A percentile compares a stretch with the other conserved stretches of the same genome.
phyloP scores from a whole-genome alignment of 1,140 invertebrate genomes.

The Mesaphorura yosii region DNA sequence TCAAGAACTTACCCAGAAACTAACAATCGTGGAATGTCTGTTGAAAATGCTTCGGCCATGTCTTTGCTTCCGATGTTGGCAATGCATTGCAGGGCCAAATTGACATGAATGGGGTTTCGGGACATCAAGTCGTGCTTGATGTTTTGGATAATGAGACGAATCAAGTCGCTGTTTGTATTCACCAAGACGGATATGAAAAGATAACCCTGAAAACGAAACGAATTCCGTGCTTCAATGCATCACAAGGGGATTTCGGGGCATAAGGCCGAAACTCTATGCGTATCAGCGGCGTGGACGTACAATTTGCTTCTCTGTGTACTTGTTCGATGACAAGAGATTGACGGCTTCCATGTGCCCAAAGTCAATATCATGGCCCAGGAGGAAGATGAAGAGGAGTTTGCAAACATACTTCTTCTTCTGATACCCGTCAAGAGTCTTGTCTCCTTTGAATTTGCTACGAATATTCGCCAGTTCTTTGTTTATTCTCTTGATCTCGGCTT shows the following conservation, averaged over 20 bases:
- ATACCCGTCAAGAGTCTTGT: conserved; percentile 99
- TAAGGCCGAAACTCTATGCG: too few species aligned
- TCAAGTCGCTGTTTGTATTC: conserved; percentile 97
- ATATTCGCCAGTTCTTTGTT: conserved; percentile 99
- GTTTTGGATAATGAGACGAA: conserved; percentile 97
- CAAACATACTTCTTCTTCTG: conserved; percentile 99
- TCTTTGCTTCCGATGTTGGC: conserved; percentile 99
- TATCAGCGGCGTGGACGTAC: too few species aligned
- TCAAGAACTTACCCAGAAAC: conserved; percentile 73
- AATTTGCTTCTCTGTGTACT: conserved; percentile 99
- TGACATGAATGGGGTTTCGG: conserved; percentile 95
- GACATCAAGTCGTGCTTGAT: conserved; percentile 98
- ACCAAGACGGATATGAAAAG: conserved; percentile 98
- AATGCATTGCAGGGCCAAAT: conserved; percentile 98
- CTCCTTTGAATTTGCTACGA: conserved; percentile 98
- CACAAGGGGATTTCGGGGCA: too few species aligned
- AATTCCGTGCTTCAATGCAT: too few species aligned
- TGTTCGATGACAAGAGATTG: conserved; percentile 98
- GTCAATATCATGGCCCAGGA: conserved; percentile 98
- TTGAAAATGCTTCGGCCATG: conserved; percentile 98
- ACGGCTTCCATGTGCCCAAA: conserved; percentile 99
- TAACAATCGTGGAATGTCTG: conserved; percentile 94
- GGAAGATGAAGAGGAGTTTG: conserved; percentile 97
- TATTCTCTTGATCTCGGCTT: conserved; percentile 98
- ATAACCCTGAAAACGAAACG: conserved; percentile 66